A percentile compares a stretch with the other conserved stretches of the same genome.
Conservation (phyloP, 2,113 vertebrate genomes). For the Symphodus melops region DNA sequence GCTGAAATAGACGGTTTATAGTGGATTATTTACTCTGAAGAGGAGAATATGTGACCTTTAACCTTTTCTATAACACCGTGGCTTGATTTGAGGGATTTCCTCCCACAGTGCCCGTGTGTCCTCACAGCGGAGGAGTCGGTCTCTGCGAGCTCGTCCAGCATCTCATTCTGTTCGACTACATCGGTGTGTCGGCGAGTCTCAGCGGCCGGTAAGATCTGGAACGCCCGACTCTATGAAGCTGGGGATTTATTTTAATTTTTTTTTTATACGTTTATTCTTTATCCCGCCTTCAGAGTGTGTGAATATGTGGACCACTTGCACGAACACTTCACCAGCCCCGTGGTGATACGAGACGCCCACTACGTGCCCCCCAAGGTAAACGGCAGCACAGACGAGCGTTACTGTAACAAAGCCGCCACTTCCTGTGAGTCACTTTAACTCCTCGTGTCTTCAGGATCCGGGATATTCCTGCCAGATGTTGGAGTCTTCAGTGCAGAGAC, state of each 20-base stretch:
- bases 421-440: neutral
- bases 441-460: slow-evolving; percentile 75
- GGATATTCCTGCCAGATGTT: slow-evolving; percentile 91
- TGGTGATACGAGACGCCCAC: slow-evolving; percentile 81
- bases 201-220: slow-evolving; percentile 72
- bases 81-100: no score
- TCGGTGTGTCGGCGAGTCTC: slow-evolving; percentile 80
- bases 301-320: slow-evolving; percentile 90
- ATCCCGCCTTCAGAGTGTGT: slow-evolving; percentile 85
- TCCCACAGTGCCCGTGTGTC: slow-evolving; percentile 85
- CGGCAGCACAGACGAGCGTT: neutral
- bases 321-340: slow-evolving; percentile 88
- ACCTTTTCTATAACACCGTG: no score
- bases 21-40: no score
- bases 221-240: neutral
- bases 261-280: neutral
- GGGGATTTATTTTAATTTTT: no score
- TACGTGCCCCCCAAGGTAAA: slow-evolving; percentile 87
- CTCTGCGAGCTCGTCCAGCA: slow-evolving; percentile 89
- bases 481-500: slow-evolving; percentile 82
- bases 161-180: slow-evolving; percentile 86
- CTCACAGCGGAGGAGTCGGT: slow-evolving; percentile 87
- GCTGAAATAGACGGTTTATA: no score
- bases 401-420: no score
- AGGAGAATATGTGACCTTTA: no score